Evolutionary conservation across 1,140 invertebrate genomes (phyloP), one percentile per base, ranked within the genome.

Genomic region (Drosophila neocordata): DNA sequence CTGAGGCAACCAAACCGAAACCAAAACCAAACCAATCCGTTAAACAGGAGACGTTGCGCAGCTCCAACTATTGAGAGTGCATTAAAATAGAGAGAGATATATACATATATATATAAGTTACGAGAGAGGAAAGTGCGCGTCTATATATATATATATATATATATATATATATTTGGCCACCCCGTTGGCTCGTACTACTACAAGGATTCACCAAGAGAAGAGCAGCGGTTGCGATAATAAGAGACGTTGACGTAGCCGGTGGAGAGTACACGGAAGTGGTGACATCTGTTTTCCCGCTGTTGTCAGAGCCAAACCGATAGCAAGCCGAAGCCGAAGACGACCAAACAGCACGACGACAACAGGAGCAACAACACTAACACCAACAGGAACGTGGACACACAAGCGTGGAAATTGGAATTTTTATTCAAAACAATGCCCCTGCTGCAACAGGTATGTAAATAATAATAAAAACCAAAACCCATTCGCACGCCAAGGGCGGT

Each of bases 381-480:
- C 41, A 44, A 44, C 13, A 44, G 15, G 1, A 44, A 18, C 41
- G 41, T 72, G 76, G 68, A 72, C 56, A 73, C 74, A 76, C 85
- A 89, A 87, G 84, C 89, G 89, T 90, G 84, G 89, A 88, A 91
- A 91, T 91, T 91, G 89, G 89, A 89, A 90, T 91, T 91, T 91
- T 91, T 91, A 91, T 90, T 91, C 89, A 91, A 91, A 91, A 91
- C 89, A 91, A 91, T 91, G 89, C 89, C 89, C 65, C 72, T 83
- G 83, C 85, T 91, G 89, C 89, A 91, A 91, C 89, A 91, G 89
- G 89, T 91, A 91, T 91, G 89, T 91, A 91, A 90, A 90, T 90
- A 90, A 90, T 82, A 90, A 90, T 82, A 90, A 84, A 85, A 87
- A 75, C 76, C 83, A 87, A 84, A 85, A 87, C 83, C 79, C 83